Evolutionary conservation across 2,797 vertebrate genomes (phyloP), one percentile per base, ranked within the genome.

Genomic region (Gallirallus australis): DNA sequence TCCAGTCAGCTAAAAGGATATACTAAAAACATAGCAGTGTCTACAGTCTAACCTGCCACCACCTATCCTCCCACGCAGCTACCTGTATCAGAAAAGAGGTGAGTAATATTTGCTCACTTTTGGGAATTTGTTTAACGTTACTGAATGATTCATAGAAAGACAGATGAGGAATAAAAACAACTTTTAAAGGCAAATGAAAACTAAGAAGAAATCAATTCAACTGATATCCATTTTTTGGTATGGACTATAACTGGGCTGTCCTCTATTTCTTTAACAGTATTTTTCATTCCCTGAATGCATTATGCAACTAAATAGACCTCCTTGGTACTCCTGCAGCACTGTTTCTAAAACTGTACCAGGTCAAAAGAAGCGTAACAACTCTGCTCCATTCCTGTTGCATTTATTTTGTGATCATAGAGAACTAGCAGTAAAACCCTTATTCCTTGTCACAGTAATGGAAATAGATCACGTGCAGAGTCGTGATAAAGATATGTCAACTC

Each of bases 71-170:
- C 83, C 61, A 86, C 11, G 0, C 71, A 89, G 35, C 63, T 94
- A 92, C 90, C 88, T 94, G 61, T 53, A 40, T 70, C 88, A 82
- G 93, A 84, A 83, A 88, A 86, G 60, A 91, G 48, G 65, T 93
- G 80, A 97, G 47, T 96, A 97, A 96, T 90, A 88, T 94, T 93
- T 89, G 48, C 90, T 97, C 88, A 65, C 60, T 95, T 35, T 83
- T 76, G 35, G 28, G 60, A 90, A 72, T 71, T 88, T 93, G n/a
- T 90, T 93, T 86, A 93, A 86, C 48, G 15, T 60, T 84, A 42
- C 19, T 63, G 53, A 92, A 78, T 82, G 95, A 89, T 71, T 96
- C 89, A 82, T 56, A 86, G 92, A 69, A 91, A 85, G 48, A 87
- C 28, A 77, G 30, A 91, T 28, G 33, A 37, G 40, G 52, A 92